phyloP scores from a whole-genome alignment of 2,888 invertebrate genomes.

The Pyrrhia umbra region DNA sequence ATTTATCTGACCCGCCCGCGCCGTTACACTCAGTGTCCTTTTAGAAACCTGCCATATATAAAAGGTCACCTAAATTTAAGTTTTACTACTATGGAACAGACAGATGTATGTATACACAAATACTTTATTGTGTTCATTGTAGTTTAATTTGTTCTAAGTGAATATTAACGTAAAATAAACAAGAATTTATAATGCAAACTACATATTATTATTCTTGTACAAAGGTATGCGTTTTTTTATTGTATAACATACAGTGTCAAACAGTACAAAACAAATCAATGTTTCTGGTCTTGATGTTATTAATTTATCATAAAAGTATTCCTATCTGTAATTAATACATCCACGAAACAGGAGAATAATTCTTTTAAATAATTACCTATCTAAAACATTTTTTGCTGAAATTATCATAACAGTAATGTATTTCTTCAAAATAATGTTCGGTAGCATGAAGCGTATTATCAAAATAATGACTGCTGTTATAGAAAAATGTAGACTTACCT shows the following conservation, averaged over 20 bases:
- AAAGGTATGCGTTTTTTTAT: too few species aligned
- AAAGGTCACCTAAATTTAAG: neutral
- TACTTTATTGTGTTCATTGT: neutral
- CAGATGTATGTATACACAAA: neutral
- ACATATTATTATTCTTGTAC: too few species aligned
- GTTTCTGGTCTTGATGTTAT: too few species aligned
- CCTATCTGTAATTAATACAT: too few species aligned
- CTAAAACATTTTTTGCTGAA: constrained; percentile 1
- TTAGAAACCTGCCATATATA: neutral
- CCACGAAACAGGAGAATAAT: too few species aligned
- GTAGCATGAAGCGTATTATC: neutral
- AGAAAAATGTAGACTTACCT: constrained; percentile 9
- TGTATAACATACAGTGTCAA: too few species aligned
- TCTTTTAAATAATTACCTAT: too few species aligned
- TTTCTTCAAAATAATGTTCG: neutral
- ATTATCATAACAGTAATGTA: constrained; percentile 2
- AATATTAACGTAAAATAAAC: too few species aligned
- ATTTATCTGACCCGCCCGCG: neutral
- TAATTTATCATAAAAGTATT: too few species aligned
- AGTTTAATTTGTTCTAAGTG: too few species aligned
- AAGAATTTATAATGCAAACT: too few species aligned
- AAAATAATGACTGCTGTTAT: constrained; percentile 8
- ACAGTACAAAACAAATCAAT: too few species aligned
- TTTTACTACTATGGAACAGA: neutral
- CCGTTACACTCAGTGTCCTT: neutral